Base-by-base conservation (phyloP, 2,888 invertebrate species). In the Pinctada fucata region DNA sequence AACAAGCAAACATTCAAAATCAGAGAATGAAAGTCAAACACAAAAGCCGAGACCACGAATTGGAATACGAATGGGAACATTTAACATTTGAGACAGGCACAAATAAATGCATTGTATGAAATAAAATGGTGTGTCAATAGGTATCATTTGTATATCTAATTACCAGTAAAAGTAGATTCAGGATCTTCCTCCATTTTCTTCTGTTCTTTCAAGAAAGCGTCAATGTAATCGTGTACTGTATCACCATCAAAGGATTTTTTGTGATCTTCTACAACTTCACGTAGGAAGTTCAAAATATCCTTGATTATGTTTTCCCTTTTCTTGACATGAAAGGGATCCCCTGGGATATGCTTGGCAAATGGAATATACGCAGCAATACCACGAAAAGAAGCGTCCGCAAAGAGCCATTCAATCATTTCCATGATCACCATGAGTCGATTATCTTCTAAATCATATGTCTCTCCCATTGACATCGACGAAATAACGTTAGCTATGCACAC, bases 371-470 rank as follows among this genome's bases (percentile, higher is more conserved):
- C 16, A 1, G 49, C 66, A 50, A 31, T 31, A 48, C 63, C 31
- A 2, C 31, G 16, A 58, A 10, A 10, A 10, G 58, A 6, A 10
- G 58, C 13, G 67, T 50, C 31, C 8, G 72, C 10, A 1, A 69
- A 6, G 5, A 63, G 49, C 48, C 49, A 16, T 2, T 72, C 63
- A 2, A 79, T 16, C 3, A 65, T 49, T 45, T 58, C 10, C 10
- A 79, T 67, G n/a, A 76, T 68, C 47, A 10, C 58, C 13, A 58
- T 6, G 8, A 58, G 13, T 3, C 82, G 73, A 8, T 79, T 80
- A 71, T 88, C 87, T 6, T 86, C 78, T 78, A 85, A 84, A 5
- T 82, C 82, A 72, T 84, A 86, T n/a, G 85, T 72, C 72, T 86
- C 72, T 5, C 86, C 86, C 74, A 87, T 85, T 0, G 81, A 76